Base-by-base conservation (phyloP, 2,797 vertebrate species). In the Antennarius maculatus region DNA sequence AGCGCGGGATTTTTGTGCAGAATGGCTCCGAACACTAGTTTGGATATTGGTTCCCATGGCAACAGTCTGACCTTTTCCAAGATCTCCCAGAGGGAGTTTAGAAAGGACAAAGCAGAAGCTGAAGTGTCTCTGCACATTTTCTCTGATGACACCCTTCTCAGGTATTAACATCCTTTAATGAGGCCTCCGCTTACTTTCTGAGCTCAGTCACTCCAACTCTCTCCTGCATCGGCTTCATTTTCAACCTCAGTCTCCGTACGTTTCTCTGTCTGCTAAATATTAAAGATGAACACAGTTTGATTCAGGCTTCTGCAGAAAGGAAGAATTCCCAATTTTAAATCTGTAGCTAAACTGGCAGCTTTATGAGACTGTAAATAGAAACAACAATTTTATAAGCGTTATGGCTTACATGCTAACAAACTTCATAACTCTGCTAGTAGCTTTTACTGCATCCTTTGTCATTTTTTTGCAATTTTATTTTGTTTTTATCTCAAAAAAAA, bases 11-110 rank as follows among this genome's bases (percentile, higher is more conserved):
- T 61, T 68, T 31, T 54, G 56, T 55, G 37, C 67, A 65, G 50
- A 29, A 66, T 10, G 31, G 27, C 50, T 72, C 42, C 43, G 15
- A 0, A 39, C 17, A 54, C 65, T 12, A 5, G 18, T 57, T 52
- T 81, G 52, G 62, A 63, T 75, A 50, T 49, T n/a, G 48, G 80
- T 88, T 74, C 61, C 79, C 80, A 78, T 51, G 10, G 68, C 3
- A 7, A 84, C 82, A 34, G 66, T 27, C n/a, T 83, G 86, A 86
- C 82, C 82, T 89, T 80, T 83, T 56, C 52, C 49, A 47, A 16
- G 53, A 67, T 76, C 69, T 60, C 65, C 70, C 45, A 16, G 70
- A 76, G 42, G 63, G 46, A 66, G 76, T 82, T 65, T 60, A 69
- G 69, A 80, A 39, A 43, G 71, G 78, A 73, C 54, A 59, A 74